Conservation (phyloP, 2,797 vertebrate genomes). For the Melopsittacus undulatus region DNA sequence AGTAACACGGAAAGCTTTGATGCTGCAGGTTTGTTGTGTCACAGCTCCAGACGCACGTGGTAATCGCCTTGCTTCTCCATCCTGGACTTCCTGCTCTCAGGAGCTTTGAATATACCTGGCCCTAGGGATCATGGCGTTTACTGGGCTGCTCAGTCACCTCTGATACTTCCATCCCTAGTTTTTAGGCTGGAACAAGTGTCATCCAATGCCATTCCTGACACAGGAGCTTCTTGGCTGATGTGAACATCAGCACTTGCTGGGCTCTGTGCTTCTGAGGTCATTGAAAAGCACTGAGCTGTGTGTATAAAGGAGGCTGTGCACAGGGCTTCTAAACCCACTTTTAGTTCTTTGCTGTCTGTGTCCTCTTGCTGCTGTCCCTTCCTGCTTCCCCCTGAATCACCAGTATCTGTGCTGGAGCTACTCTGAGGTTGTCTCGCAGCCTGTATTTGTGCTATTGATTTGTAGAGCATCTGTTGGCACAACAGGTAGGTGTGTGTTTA, state of each 20-base stretch:
- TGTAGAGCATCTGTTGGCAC: background rate
- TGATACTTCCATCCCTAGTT: background rate
- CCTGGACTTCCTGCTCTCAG: fast-evolving
- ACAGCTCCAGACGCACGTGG: fast-evolving
- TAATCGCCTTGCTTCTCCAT: background rate
- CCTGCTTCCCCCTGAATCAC: background rate
- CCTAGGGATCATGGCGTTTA: background rate
- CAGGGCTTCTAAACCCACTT: fast-evolving
- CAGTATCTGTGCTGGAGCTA: background rate
- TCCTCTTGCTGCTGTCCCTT: background rate
- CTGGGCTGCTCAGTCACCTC: background rate
- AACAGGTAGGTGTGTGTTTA: background rate
- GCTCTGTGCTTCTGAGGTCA: fast-evolving
- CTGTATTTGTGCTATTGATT: background rate
- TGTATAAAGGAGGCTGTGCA: fast-evolving
- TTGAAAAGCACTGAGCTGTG: background rate
- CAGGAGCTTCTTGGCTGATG: background rate
- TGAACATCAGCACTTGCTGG: fast-evolving
- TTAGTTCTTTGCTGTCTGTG: background rate
- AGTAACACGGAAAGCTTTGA: background rate
- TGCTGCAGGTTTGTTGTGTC: background rate
- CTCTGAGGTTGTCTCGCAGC: background rate
- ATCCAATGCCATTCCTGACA: background rate
- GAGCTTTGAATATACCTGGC: background rate
- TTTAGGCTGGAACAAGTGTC: background rate